A percentile compares a stretch with the other conserved stretches of the same genome.
Conservation (phyloP, 2,113 vertebrate species). For the Halcyon senegalensis region DNA sequence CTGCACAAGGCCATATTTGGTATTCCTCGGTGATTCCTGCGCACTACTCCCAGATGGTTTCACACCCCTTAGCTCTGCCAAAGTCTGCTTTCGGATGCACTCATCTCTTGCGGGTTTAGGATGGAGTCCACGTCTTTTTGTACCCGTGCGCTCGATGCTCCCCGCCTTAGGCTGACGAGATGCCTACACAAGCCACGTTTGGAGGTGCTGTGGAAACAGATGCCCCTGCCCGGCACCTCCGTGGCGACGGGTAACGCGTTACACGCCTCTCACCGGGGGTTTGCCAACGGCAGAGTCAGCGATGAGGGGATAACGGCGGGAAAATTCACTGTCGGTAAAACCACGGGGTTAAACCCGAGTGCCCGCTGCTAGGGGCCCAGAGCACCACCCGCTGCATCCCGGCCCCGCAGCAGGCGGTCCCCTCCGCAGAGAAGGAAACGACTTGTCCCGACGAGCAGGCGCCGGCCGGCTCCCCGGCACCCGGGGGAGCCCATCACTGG, state of each 20-base stretch:
- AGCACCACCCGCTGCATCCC: neutral
- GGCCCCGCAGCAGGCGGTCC: neutral
- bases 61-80: neutral
- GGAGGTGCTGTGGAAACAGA: accelerated
- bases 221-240: neutral
- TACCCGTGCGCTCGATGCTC: accelerated
- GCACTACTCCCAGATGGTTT: neutral
- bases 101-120: accelerated
- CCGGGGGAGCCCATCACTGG: no score
- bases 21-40: neutral
- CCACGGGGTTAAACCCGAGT: neutral
- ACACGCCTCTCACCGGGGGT: accelerated
- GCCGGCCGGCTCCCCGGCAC: no score
- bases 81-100: accelerated
- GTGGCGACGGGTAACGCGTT: accelerated
- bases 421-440: neutral
- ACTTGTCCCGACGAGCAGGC: neutral
- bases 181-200: accelerated
- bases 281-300: accelerated
- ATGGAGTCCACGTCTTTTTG: accelerated
- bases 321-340: neutral
- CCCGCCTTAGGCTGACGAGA: neutral
- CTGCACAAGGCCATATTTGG: neutral
- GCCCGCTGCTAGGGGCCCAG: neutral
- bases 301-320: neutral